Base-by-base conservation (phyloP, 2,797 vertebrate genomes). In the Staurois parvus region DNA sequence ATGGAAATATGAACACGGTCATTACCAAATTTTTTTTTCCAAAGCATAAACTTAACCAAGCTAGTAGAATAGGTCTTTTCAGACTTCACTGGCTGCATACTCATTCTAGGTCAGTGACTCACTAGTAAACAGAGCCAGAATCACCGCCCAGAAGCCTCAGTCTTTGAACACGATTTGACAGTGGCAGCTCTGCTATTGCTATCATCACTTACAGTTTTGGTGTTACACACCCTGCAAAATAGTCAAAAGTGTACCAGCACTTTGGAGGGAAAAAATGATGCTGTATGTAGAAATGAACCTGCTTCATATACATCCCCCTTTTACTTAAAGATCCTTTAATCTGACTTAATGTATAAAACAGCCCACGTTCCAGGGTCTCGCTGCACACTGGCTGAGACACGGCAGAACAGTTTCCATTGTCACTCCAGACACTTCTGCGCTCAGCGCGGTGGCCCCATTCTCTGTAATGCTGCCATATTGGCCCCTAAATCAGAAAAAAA, bases 281-380 rank as follows among this genome's bases (percentile, higher is more conserved):
- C 48, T 13, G 7, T 56, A 3, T 56, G 3, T 3, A 59, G 21
- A 24, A 59, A 24, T 24, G 1, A 24, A 21, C 52, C 19, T 59
- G 21, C 19, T 59, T 59, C n/a, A 24, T 24, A n/a, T 1, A 59
- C 52, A 59, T 24, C 4, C 17, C 15, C 1, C 48, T 17, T 56
- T 56, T 13, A 21, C 17, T 56, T 52, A 59, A 59, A 24, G 21
- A n/a, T 24, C 52, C 21, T 77, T 64, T 64, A 77, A 77, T 64
- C 56, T 77, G 56, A 77, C 32, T 64, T 77, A 77, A 77, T 77
- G 75, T 62, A 77, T 13, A 64, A 77, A 77, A 77, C 15, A 26
- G 75, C 56, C 29, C 56, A 28, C 17, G 75, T 77, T 77, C 32
- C 75, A 13, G 30, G 75, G 26, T 64, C 75, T 64, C 13, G 5